A percentile compares a stretch with the other conserved stretches of the same genome.
Evolutionary conservation across 2,797 vertebrate species (phyloP).

Genomic region (Microctenopoma stevenorrisi): DNA sequence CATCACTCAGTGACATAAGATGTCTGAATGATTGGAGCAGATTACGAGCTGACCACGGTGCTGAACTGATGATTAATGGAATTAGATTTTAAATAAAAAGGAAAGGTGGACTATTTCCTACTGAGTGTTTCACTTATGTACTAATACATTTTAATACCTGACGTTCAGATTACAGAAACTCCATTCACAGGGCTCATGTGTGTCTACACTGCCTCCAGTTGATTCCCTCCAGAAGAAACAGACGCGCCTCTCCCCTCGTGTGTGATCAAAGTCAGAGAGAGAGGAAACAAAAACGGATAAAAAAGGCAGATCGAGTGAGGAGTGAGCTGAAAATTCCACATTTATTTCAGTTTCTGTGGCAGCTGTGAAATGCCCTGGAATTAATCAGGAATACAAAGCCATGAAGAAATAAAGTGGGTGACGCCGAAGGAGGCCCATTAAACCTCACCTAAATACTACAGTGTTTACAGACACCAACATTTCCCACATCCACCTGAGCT

Average conservation of each 20-base stretch:
- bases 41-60: too few species aligned
- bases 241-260: constrained; percentile 7
- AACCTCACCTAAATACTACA: not conserved
- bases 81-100: too few species aligned
- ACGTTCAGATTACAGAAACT: not conserved
- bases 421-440: constrained; percentile 5
- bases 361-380: constrained; percentile 52
- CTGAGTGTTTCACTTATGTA: too few species aligned
- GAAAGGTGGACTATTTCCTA: not conserved
- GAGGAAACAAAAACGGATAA: constrained; percentile 35
- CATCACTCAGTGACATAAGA: not conserved
- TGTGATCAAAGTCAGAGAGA: constrained; percentile 43
- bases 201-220: constrained; percentile 8
- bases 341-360: constrained; percentile 26
- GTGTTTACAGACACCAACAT: constrained; percentile 30
- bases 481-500: constrained; percentile 27
- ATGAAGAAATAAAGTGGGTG: constrained; percentile 19
- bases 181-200: not conserved
- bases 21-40: too few species aligned
- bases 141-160: too few species aligned
- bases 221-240: constrained; percentile 18
- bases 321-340: constrained; percentile 31
- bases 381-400: constrained; percentile 48
- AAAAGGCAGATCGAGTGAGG: constrained; percentile 21
- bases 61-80: too few species aligned